Evolutionary conservation across 2,888 invertebrate genomes (phyloP).

Genomic region (Philopedon plagiatum): DNA sequence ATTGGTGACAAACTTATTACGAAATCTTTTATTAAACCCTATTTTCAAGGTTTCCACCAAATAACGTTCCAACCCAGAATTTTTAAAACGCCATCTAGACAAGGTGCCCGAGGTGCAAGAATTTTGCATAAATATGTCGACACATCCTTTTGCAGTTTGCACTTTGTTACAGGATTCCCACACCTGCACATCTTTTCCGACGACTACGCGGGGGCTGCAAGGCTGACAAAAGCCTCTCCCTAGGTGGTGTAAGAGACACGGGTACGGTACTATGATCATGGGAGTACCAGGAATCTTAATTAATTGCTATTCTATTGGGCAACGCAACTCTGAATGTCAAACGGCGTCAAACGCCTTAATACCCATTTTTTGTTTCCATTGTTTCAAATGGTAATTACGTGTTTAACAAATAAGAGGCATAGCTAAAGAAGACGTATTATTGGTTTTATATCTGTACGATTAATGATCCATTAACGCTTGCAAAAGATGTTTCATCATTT

Average conservation of each 20-base stretch:
- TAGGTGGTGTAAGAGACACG: constrained; percentile 41
- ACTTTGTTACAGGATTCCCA: constrained; percentile 15
- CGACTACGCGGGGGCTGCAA: constrained; percentile 34
- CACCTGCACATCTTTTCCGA: constrained; percentile 27
- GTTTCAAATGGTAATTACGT: constrained; percentile 39
- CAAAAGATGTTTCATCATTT: too few species aligned
- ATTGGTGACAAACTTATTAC: too few species aligned
- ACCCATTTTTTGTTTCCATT: constrained; percentile 39
- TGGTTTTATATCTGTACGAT: constrained; percentile 14
- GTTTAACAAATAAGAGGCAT: constrained; percentile 25
- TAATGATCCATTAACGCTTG: not conserved
- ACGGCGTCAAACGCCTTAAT: constrained; percentile 22
- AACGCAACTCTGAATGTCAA: constrained; percentile 44
- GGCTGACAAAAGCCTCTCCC: constrained; percentile 31
- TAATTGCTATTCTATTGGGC: constrained; percentile 45
- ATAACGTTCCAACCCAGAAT: too few species aligned
- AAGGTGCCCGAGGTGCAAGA: too few species aligned
- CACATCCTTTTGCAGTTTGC: constrained; percentile 14
- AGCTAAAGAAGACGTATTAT: constrained; percentile 17
- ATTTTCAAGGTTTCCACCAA: too few species aligned
- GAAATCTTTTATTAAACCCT: too few species aligned
- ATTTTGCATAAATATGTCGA: not conserved
- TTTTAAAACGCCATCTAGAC: too few species aligned
- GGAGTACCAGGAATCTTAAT: constrained; percentile 49
- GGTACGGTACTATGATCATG: constrained; percentile 40